Evolutionary conservation across 1,140 invertebrate genomes (phyloP).

Genomic region (Tigriopus japonicus): DNA sequence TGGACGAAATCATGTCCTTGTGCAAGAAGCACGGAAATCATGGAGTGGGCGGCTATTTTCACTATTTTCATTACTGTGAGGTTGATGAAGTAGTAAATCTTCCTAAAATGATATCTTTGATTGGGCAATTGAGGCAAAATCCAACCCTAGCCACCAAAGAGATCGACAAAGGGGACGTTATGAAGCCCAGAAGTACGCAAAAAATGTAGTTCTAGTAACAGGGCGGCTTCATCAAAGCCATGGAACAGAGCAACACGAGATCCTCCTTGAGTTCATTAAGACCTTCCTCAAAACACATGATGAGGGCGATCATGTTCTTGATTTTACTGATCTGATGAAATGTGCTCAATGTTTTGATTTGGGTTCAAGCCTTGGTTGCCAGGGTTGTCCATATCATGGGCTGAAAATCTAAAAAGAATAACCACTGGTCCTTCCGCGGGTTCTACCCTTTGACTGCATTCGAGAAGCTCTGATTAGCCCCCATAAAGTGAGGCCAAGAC

Average conservation of each 20-base stretch:
- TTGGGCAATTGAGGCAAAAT: background rate
- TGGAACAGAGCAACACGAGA: background rate
- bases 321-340: background rate
- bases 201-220: background rate
- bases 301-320: background rate
- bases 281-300: constrained; percentile 6
- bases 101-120: no score
- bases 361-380: constrained; percentile 3
- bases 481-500: background rate
- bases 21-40: no score
- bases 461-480: background rate
- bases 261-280: background rate
- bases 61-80: background rate
- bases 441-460: background rate
- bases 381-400: constrained; percentile 2
- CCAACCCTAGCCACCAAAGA: background rate
- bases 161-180: background rate
- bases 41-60: no score
- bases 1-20: no score
- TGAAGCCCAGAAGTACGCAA: background rate
- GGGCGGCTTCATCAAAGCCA: background rate
- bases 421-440: background rate
- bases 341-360: background rate
- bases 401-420: constrained; percentile 4
- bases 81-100: background rate